Conservation (phyloP, 2,797 vertebrate genomes). For the Mareca penelope region DNA sequence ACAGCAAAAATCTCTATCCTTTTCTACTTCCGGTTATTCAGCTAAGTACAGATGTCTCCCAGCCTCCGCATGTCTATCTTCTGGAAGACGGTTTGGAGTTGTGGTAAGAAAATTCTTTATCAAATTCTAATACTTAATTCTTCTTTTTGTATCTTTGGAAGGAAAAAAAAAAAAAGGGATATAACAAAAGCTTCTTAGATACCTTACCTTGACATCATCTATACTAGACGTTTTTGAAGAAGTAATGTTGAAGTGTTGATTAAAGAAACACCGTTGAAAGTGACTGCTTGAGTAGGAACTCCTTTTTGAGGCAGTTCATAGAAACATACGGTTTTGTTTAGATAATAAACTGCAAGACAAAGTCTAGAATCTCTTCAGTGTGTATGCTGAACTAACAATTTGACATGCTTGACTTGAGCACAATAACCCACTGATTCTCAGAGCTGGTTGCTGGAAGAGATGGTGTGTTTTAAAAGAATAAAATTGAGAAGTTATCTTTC, state of each 20-base stretch:
- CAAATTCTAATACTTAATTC: background rate
- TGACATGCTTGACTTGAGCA: background rate
- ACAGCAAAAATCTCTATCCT: constrained; percentile 95
- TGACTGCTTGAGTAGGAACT: background rate
- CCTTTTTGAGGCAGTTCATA: background rate
- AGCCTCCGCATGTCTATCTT: constrained; percentile 96
- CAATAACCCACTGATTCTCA: background rate
- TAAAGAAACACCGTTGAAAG: background rate
- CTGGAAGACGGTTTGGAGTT: constrained; percentile 97
- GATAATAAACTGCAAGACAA: background rate
- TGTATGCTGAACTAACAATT: background rate
- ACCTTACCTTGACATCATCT: background rate
- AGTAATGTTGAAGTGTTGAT: background rate
- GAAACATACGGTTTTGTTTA: background rate
- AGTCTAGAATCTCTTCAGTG: background rate
- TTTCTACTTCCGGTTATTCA: constrained; percentile 98
- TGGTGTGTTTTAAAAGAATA: background rate
- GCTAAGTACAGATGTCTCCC: constrained; percentile 95
- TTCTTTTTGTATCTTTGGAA: background rate
- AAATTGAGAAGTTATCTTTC: background rate
- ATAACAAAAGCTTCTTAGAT: background rate
- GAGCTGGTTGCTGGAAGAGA: background rate
- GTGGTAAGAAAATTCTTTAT: constrained; percentile 81
- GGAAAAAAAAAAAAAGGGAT: background rate
- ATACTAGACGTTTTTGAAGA: background rate